Evolutionary conservation across 2,888 invertebrate species (phyloP).

Genomic region (Pandemis corylana): DNA sequence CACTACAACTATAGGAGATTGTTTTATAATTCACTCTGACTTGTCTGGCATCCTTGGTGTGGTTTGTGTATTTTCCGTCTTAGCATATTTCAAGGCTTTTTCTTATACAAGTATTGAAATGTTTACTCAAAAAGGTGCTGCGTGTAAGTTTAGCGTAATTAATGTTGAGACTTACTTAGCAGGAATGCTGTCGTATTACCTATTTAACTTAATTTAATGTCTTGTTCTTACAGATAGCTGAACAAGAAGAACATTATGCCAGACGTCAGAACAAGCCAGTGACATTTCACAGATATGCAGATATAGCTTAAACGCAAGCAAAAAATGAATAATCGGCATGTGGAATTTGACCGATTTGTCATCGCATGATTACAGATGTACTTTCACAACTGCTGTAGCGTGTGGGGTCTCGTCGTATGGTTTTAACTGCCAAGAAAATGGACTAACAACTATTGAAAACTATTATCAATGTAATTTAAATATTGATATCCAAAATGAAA

Average conservation of each 20-base stretch:
- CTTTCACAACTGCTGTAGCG: background rate
- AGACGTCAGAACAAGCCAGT: background rate
- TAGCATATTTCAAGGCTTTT: background rate
- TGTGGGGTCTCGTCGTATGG: constrained; percentile 19
- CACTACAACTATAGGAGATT: too few species aligned
- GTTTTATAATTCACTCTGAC: too few species aligned
- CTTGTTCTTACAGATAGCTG: constrained; percentile 27
- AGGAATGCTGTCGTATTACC: background rate
- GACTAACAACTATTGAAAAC: constrained; percentile 7
- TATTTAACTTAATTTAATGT: background rate
- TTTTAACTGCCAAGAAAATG: constrained; percentile 17
- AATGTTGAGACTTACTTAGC: background rate
- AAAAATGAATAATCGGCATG: constrained; percentile 24
- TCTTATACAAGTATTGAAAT: background rate
- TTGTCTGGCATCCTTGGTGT: too few species aligned
- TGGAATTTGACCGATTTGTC: constrained; percentile 15
- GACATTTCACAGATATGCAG: background rate
- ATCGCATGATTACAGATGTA: constrained; percentile 28
- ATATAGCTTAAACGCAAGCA: background rate
- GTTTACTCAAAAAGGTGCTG: background rate
- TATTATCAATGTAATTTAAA: constrained; percentile 63
- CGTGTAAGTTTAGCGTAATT: background rate
- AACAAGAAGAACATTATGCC: background rate
- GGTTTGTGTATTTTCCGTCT: background rate
- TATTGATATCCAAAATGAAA: constrained; percentile 78